Evolutionary conservation across 2,797 vertebrate genomes (phyloP), one percentile per base, ranked within the genome.

Genomic region (Gambusia yucatana): DNA sequence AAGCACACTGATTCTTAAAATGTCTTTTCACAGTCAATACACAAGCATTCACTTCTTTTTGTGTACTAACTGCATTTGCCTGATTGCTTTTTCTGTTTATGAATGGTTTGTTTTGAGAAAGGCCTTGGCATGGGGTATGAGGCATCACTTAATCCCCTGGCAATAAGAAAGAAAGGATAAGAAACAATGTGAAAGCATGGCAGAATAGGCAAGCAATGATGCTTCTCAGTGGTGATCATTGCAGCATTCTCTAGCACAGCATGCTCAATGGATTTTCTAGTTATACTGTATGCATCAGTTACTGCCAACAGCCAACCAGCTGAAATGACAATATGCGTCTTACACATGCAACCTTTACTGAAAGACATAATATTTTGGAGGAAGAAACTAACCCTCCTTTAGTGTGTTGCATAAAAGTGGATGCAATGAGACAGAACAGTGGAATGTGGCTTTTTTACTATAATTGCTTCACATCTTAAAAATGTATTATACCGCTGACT

Each of bases 61-160:
- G 84, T 93, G 80, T 78, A 65, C 83, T 92, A 92, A 94, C 90
- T 82, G 85, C 90, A 93, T 95, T 95, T 93, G 90, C 89, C 81
- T 93, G 91, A 94, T 94, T 95, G 93, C 89, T 85, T 92, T 94
- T 92, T 92, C 84, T 91, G 86, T 93, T 93, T 91, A 76, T 93
- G 89, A 95, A 94, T 92, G 91, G 88, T 90, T 93, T 93, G 93
- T 93, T 93, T 94, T 87, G 86, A 90, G 91, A 93, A 91, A 92
- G 88, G 89, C 87, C 87, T 86, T 94, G 92, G 93, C 90, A 92
- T 80, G 80, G 87, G 80, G 84, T 93, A 88, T 93, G 92, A 93
- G 90, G 87, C 90, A 88, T 83, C 78, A 90, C 88, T 91, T 94
- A 95, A 95, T 95, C 93, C 91, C 84, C 87, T 85, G 85, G 87